Conservation (phyloP, 1,140 invertebrate genomes). For the Drosophila lacteicornis region DNA sequence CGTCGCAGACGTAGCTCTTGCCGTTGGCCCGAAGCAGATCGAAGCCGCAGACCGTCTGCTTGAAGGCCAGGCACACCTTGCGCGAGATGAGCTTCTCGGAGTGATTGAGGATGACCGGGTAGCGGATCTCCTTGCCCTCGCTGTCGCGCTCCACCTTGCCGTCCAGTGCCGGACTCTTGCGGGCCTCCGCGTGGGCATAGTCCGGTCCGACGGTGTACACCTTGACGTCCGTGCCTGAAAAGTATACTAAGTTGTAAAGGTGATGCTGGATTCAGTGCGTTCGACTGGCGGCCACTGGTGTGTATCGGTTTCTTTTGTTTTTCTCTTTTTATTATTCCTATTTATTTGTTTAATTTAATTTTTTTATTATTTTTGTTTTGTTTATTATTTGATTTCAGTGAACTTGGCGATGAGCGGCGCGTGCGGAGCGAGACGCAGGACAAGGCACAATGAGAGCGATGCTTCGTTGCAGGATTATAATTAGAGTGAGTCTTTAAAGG, state of each 20-base stretch:
- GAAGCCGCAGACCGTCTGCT: constrained; percentile 99
- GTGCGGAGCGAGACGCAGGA: constrained; percentile 57
- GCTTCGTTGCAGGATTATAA: constrained; percentile 15
- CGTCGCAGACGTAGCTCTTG: constrained; percentile 99
- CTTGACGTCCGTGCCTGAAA: constrained; percentile 88
- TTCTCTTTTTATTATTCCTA: not conserved
- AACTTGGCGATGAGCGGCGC: constrained; percentile 50
- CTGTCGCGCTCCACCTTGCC: constrained; percentile 99
- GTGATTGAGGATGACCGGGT: constrained; percentile 98
- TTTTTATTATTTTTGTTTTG: not conserved
- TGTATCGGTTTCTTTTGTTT: constrained; percentile 26
- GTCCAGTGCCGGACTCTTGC: constrained; percentile 98
- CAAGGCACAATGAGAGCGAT: constrained; percentile 56
- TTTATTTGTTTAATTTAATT: constrained; percentile 4
- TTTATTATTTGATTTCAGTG: constrained; percentile 7
- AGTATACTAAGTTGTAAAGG: constrained; percentile 85
- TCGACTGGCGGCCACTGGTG: constrained; percentile 73
- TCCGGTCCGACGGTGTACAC: constrained; percentile 93
- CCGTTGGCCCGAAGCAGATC: constrained; percentile 99
- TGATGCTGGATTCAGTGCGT: constrained; percentile 84
- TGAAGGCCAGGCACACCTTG: constrained; percentile 98
- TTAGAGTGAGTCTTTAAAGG: not conserved
- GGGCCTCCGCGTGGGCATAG: constrained; percentile 99
- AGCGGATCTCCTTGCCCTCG: constrained; percentile 99
- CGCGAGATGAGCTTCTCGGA: constrained; percentile 99